Evolutionary conservation across 2,113 vertebrate genomes (phyloP).

Genomic region (Hyaena hyaena): DNA sequence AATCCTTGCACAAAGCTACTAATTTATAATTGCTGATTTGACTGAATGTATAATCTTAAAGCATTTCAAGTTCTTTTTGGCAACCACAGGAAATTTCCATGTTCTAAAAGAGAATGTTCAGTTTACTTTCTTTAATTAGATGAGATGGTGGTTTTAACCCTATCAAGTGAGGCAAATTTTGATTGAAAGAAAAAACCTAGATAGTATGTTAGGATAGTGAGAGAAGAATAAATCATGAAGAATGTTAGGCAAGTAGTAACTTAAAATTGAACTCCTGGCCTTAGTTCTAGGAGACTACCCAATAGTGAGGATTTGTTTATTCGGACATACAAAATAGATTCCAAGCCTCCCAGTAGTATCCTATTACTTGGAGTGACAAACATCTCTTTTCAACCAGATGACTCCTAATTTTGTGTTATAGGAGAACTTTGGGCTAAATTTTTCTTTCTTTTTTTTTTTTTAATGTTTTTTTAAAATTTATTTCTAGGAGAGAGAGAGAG

Average conservation of each 20-base stretch:
- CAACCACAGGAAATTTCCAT: conserved; percentile 1
- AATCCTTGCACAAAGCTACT: conserved; percentile 50
- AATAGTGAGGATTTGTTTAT: not conserved
- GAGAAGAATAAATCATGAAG: not conserved
- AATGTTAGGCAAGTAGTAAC: not conserved
- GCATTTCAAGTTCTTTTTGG: conserved; percentile 64
- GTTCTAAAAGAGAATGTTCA: conserved; percentile 37
- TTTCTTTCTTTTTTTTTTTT: not conserved
- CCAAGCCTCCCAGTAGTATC: not conserved
- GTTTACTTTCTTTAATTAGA: conserved; percentile 65
- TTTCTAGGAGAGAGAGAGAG: too few relatives aligned
- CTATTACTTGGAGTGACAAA: not conserved
- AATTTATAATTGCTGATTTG: conserved; percentile 64
- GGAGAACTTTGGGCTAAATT: not conserved
- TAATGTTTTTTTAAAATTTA: too few relatives aligned
- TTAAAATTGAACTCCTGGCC: not conserved
- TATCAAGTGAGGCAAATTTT: conserved; percentile 43
- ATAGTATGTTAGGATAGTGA: not conserved
- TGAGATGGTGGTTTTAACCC: conserved; percentile 46
- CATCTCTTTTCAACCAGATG: not conserved
- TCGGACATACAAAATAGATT: not conserved
- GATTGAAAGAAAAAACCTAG: conserved; percentile 55
- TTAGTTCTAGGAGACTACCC: not conserved
- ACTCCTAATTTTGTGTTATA: conserved; percentile 20
- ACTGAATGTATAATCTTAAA: conserved; percentile 60